Evolutionary conservation across 2,113 vertebrate genomes (phyloP).

Genomic region (Oreocharis arfaki): DNA sequence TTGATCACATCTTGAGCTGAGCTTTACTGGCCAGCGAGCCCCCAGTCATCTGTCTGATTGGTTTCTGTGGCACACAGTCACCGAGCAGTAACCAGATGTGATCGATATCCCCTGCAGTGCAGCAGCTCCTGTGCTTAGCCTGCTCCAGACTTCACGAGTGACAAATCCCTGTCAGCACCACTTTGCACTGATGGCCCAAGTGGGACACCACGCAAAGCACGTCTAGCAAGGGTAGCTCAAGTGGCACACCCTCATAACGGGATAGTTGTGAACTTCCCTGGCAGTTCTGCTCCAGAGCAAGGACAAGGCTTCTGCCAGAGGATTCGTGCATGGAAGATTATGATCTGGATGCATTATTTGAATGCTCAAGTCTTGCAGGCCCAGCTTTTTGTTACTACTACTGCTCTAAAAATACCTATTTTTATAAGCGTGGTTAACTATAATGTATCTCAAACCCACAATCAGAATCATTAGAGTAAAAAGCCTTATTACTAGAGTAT

Average conservation of each 20-base stretch:
- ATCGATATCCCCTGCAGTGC: neutral
- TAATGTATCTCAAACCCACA: neutral
- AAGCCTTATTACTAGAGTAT: neutral
- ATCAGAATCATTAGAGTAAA: neutral
- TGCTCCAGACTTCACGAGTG: neutral
- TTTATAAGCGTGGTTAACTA: neutral
- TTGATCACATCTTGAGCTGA: slow-evolving; percentile 7
- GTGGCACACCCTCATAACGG: fast-evolving
- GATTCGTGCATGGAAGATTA: neutral
- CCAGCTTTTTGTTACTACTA: neutral
- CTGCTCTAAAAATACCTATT: neutral
- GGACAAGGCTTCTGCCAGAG: neutral
- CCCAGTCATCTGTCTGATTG: neutral
- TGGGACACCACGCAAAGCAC: neutral
- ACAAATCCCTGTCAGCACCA: neutral
- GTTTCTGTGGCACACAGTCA: neutral
- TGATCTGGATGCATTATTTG: neutral
- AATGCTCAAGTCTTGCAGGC: neutral
- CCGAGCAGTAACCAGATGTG: neutral
- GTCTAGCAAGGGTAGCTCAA: neutral
- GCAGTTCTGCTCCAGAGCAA: neutral
- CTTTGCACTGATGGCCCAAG: neutral
- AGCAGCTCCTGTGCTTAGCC: neutral
- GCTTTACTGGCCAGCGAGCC: neutral
- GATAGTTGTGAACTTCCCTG: neutral